Conservation (phyloP, 2,113 vertebrate species). For the Falcunculus frontatus region DNA sequence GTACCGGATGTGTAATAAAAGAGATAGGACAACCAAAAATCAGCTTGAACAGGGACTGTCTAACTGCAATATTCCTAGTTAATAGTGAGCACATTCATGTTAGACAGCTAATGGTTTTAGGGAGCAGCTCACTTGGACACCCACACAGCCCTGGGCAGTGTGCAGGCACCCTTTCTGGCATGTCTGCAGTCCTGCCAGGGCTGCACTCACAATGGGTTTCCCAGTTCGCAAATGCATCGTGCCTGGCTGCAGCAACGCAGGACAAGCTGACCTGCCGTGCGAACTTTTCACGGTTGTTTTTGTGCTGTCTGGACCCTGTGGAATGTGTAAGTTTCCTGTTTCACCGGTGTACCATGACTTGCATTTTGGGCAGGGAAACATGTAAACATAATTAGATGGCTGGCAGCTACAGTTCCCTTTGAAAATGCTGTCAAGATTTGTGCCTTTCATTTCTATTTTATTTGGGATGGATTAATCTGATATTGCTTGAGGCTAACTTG, state of each 20-base stretch:
- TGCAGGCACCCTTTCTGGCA: background rate
- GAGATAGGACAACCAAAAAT: background rate
- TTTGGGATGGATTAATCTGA: background rate
- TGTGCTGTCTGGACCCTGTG: conserved; percentile 38
- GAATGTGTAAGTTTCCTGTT: conserved; percentile 52
- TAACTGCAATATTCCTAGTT: background rate
- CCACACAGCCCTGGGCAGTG: background rate
- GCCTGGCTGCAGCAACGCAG: background rate
- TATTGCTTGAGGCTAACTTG: background rate
- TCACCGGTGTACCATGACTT: conserved; percentile 47
- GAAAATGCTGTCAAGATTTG: background rate
- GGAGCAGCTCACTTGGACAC: background rate
- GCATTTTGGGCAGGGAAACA: conserved; percentile 45
- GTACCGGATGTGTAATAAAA: background rate
- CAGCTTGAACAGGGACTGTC: background rate
- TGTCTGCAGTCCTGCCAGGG: background rate
- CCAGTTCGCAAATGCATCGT: background rate
- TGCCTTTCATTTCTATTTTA: conserved; percentile 22
- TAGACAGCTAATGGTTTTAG: background rate
- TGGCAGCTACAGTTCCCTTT: conserved; percentile 36
- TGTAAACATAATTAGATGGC: conserved; percentile 29
- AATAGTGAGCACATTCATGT: background rate
- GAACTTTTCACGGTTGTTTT: conserved; percentile 30
- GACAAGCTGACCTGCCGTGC: background rate
- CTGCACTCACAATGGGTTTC: background rate